Percentiles rank a stretch among this genome's conserved stretches.
phyloP scores from a whole-genome alignment of 2,888 invertebrate genomes.

The Lasioglossum figueresi region DNA sequence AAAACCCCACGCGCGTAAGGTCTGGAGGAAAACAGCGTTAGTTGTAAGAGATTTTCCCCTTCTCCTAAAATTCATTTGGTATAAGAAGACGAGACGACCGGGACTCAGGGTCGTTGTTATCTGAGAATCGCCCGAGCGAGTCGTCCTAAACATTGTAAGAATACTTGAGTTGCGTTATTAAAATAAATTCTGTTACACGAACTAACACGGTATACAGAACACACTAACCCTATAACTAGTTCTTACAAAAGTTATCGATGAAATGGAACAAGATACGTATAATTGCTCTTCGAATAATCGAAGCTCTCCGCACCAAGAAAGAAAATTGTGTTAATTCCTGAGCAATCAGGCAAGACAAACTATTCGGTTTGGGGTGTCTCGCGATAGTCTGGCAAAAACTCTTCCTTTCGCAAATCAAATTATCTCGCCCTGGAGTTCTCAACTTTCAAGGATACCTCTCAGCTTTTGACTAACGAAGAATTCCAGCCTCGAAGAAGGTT shows the following conservation, averaged over 20 bases:
- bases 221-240: too few species aligned
- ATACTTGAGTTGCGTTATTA: too few species aligned
- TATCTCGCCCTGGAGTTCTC: constrained; percentile 40
- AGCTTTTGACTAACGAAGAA: constrained; percentile 28
- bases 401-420: constrained; percentile 46
- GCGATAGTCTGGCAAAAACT: constrained; percentile 6
- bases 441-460: constrained; percentile 40
- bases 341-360: not conserved
- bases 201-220: too few species aligned
- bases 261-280: not conserved
- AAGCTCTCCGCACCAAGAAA: not conserved
- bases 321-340: constrained; percentile 1
- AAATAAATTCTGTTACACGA: too few species aligned
- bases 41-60: too few species aligned
- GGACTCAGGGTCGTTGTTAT: too few species aligned
- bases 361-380: constrained; percentile 6
- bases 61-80: too few species aligned
- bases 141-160: too few species aligned
- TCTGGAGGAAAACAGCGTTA: too few species aligned
- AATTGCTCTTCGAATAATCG: not conserved
- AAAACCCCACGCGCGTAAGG: too few species aligned
- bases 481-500: constrained; percentile 32
- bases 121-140: too few species aligned
- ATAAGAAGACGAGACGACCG: too few species aligned
- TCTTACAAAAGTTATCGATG: not conserved